A percentile compares a stretch with the other conserved stretches of the same genome.
Conservation (phyloP, 1,140 invertebrate species). For the Paraescarpia echinospica region DNA sequence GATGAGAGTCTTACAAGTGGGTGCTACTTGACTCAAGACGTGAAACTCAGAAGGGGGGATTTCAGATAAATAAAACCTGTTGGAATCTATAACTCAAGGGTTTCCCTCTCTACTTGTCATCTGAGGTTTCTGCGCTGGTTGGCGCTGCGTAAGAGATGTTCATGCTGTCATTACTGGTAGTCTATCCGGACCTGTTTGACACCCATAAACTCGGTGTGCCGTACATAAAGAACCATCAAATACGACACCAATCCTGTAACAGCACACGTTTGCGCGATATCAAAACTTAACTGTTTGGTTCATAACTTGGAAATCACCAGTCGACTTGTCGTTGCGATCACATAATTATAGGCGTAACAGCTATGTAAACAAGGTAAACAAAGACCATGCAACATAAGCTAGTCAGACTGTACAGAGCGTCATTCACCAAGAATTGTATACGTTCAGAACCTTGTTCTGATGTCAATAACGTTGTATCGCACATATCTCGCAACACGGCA, state of each 20-base stretch:
- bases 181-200: background rate
- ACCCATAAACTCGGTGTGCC: background rate
- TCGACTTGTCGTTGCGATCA: background rate
- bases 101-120: too few relatives aligned
- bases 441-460: background rate
- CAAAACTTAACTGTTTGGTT: background rate
- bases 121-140: too few relatives aligned
- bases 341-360: background rate
- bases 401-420: background rate
- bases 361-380: background rate
- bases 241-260: background rate
- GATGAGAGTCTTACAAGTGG: background rate
- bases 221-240: background rate
- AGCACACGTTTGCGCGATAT: background rate
- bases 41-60: background rate
- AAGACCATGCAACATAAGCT: too few relatives aligned
- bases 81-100: too few relatives aligned
- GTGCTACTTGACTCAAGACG: background rate
- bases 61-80: too few relatives aligned
- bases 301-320: background rate
- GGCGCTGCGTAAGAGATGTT: background rate
- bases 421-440: background rate
- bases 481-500: background rate
- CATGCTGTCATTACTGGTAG: background rate
- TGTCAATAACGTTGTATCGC: background rate